Conservation (phyloP, 2,888 invertebrate genomes). For the Macaria notata region DNA sequence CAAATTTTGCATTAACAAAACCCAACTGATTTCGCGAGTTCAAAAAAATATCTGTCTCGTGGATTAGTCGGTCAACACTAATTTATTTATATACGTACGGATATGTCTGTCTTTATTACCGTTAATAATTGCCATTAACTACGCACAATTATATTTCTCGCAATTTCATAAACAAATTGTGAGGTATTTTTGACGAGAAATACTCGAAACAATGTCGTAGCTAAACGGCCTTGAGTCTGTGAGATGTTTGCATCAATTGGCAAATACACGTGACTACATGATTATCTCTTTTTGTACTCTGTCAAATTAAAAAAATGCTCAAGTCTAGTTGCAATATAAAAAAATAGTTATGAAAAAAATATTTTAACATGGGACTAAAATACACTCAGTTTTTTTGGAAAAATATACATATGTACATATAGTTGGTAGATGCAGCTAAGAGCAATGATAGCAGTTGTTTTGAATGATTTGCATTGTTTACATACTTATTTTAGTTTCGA, state of each 20-base stretch:
- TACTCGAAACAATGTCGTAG: constrained; percentile 26
- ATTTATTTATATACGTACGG: too few species aligned
- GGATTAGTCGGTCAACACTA: too few species aligned
- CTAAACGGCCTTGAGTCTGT: constrained; percentile 17
- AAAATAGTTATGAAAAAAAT: not conserved
- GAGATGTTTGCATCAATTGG: constrained; percentile 27
- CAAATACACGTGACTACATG: constrained; percentile 21
- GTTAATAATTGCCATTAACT: constrained; percentile 15
- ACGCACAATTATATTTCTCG: constrained; percentile 5
- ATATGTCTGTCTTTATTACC: constrained; percentile 3
- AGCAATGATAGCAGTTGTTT: too few species aligned
- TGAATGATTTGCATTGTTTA: too few species aligned
- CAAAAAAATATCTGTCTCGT: too few species aligned
- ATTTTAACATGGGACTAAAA: constrained; percentile 4
- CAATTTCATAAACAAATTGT: constrained; percentile 9
- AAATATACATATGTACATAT: too few species aligned
- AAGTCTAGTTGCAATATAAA: not conserved
- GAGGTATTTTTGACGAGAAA: constrained; percentile 15
- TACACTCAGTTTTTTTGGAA: not conserved
- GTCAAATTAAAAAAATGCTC: not conserved
- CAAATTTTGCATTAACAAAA: too few species aligned
- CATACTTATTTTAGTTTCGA: too few species aligned
- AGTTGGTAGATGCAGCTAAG: too few species aligned
- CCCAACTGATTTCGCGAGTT: too few species aligned
- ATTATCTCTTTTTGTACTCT: constrained; percentile 5